Conservation (phyloP, 2,888 invertebrate genomes). For the Campoletis raptor region DNA sequence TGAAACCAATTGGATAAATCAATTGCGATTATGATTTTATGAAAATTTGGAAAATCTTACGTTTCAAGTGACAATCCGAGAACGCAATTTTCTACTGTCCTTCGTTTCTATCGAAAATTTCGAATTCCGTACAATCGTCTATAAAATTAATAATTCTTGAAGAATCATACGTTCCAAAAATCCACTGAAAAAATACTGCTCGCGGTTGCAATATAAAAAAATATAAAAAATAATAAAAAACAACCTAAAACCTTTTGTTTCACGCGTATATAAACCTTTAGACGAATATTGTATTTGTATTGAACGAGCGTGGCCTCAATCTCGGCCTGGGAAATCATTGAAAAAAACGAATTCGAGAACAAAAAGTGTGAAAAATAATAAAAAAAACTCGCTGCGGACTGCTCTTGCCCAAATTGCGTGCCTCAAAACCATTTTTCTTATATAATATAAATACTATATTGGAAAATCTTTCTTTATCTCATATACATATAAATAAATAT, state of each 20-base stretch:
- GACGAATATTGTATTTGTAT: constrained; percentile 1
- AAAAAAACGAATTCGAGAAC: constrained; percentile 53
- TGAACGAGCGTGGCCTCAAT: constrained; percentile 1
- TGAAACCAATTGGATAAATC: not conserved
- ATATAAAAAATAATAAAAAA: not conserved
- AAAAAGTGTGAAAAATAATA: not conserved
- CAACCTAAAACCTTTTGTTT: not conserved
- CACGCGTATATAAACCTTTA: not conserved
- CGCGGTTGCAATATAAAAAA: not conserved
- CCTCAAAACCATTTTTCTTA: constrained; percentile 79
- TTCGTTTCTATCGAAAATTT: not conserved
- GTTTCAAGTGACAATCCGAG: not conserved
- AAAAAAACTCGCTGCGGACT: constrained; percentile 81
- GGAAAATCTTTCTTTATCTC: constrained; percentile 60
- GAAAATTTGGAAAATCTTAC: not conserved
- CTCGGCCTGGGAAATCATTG: constrained; percentile 10
- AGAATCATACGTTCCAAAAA: constrained; percentile 5
- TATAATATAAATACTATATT: constrained; percentile 72
- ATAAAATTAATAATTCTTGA: not conserved
- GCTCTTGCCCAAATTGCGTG: constrained; percentile 84
- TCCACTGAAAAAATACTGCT: not conserved
- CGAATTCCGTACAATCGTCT: not conserved
- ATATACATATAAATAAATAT: constrained; percentile 34
- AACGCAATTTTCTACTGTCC: not conserved
- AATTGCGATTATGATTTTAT: not conserved